Base-by-base conservation (phyloP, 2,797 vertebrate genomes). In the Microctenopoma steveboyesi region DNA sequence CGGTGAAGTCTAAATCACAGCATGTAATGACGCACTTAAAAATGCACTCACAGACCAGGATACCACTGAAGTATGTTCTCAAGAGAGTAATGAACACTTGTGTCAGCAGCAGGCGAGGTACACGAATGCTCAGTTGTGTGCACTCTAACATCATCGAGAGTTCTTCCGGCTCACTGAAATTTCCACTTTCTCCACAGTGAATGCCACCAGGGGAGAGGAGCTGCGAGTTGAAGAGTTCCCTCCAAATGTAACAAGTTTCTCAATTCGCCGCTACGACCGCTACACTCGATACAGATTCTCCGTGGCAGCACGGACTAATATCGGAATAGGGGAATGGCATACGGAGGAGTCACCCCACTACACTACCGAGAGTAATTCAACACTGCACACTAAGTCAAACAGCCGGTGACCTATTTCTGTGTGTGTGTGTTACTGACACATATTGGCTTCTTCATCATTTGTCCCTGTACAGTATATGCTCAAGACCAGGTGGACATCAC, bases 401-500 rank as follows among this genome's bases (percentile, higher is more conserved):
- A 11, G 25, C 43, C 53, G 37, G 4, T 48, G 46, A 48, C 1
- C 69, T 30, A 30, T 40, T 53, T 7, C 43, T 15, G 14, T 30
- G 25, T 45, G 3, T 58, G 15, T 52, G 7, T 75, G 6, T 8
- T 50, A 15, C 3, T 13, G 14, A 14, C 11, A 22, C 22, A 9
- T 37, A 37, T 37, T 37, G 5, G 10, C 11, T 6, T 18, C n/a
- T 18, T 9, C 9, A 4, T 10, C 45, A 2, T 22, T 47, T 47
- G 16, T 47, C 8, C n/a, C n/a, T 18, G 15, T 45, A 47, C 45
- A 99, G 98, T 94, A 46, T 96, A 96, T 45, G 96, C 96, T 81
- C 96, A 96, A 85, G 97, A 96, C 72, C 98, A 98, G 63, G 96
- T 97, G 50, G 97, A 98, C 93, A 96, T 98, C 50, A 92, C 96